phyloP scores from a whole-genome alignment of 2,797 vertebrate species.

The Spinus pinus region DNA sequence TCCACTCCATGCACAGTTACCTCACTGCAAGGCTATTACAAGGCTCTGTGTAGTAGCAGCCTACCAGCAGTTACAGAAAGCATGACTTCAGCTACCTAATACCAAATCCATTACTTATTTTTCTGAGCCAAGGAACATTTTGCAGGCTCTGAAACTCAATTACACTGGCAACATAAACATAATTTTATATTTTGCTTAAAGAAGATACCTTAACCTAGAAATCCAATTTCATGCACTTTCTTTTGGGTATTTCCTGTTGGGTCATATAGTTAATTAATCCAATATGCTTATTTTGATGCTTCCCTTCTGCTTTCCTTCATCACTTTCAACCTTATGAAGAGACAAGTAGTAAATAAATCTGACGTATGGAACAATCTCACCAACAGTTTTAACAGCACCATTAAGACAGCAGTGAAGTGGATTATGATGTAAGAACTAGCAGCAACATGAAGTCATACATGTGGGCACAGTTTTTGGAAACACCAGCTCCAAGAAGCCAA shows the following conservation, averaged over 20 bases:
- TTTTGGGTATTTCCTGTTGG: not conserved
- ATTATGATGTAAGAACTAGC: not conserved
- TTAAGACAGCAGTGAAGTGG: not conserved
- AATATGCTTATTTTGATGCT: not conserved
- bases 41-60: not conserved
- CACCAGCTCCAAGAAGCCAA: not conserved
- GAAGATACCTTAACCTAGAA: not conserved
- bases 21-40: not conserved
- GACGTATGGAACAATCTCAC: not conserved
- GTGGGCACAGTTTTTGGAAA: not conserved
- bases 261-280: not conserved
- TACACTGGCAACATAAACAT: not conserved
- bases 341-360: not conserved
- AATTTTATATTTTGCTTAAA: not conserved
- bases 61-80: not conserved
- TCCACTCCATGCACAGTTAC: not conserved
- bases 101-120: not conserved
- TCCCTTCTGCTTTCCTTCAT: not conserved
- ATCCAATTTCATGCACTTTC: not conserved
- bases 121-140: not conserved
- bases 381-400: not conserved
- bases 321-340: not conserved
- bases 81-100: not conserved
- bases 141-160: not conserved
- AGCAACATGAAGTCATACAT: not conserved